phyloP scores from a whole-genome alignment of 2,888 invertebrate species.

The Digitonthophagus gazella region DNA sequence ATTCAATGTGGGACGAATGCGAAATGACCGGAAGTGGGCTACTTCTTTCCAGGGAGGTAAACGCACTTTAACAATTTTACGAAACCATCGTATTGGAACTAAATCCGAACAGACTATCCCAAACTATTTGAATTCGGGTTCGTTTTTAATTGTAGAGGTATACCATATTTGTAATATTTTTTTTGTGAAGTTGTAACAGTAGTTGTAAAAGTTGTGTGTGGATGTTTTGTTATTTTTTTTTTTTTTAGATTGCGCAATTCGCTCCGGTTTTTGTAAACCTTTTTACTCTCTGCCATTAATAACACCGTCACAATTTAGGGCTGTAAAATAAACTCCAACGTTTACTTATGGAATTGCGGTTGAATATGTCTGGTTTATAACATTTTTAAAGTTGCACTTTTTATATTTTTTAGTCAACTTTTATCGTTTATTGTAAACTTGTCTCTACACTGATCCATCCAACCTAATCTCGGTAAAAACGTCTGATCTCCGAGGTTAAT shows the following conservation, averaged over 20 bases:
- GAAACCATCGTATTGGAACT: neutral
- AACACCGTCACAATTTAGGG: neutral
- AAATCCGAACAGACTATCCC: neutral
- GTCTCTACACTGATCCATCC: neutral
- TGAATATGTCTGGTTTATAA: neutral
- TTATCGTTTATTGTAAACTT: neutral
- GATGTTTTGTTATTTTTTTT: neutral
- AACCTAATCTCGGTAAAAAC: neutral
- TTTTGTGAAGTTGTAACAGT: neutral
- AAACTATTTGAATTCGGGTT: neutral
- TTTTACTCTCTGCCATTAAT: neutral
- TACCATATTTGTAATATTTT: neutral
- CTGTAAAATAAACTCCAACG: neutral
- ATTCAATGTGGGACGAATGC: neutral
- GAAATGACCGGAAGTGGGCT: neutral
- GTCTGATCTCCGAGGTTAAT: neutral
- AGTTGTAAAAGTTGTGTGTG: neutral
- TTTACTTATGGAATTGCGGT: neutral
- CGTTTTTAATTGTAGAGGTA: neutral
- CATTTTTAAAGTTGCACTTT: neutral
- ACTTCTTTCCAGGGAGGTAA: neutral
- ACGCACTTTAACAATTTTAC: neutral
- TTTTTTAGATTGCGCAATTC: neutral
- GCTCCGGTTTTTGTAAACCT: neutral
- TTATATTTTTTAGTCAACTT: neutral